Percentiles rank a stretch among this genome's conserved stretches.
Conservation (phyloP, 2,888 invertebrate genomes). For the Campaea margaritaria region DNA sequence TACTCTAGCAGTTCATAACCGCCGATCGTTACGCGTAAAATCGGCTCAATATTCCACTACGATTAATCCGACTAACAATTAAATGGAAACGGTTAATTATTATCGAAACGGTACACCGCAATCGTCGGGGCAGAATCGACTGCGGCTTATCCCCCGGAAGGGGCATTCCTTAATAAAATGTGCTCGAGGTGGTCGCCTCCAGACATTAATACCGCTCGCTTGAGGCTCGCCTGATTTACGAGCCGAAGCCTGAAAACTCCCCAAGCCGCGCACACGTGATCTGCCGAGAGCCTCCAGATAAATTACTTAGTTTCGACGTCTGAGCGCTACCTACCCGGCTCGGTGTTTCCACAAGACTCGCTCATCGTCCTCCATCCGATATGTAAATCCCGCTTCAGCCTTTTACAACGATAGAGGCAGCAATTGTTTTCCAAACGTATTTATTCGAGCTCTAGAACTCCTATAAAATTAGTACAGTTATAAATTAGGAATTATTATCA, state of each 20-base stretch:
- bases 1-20: constrained; percentile 7
- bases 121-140: constrained; percentile 25
- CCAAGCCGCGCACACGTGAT: constrained; percentile 50
- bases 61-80: constrained; percentile 39
- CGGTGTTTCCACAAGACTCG: constrained; percentile 34
- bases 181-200: constrained; percentile 49
- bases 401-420: constrained; percentile 18
- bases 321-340: constrained; percentile 38
- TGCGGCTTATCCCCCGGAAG: constrained; percentile 37
- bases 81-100: constrained; percentile 43
- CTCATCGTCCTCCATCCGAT: constrained; percentile 24
- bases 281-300: constrained; percentile 47
- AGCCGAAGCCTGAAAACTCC: constrained; percentile 52
- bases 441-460: constrained; percentile 10
- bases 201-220: constrained; percentile 54
- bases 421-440: constrained; percentile 24
- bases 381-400: constrained; percentile 35
- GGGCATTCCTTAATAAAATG: constrained; percentile 52
- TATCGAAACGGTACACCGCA: constrained; percentile 32
- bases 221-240: constrained; percentile 55
- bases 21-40: neutral
- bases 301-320: constrained; percentile 58
- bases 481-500: constrained; percentile 17
- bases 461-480: constrained; percentile 20
- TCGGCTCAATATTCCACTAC: constrained; percentile 20